These are phyloP conservation scores for Lipophrys pholis DNA, from an alignment of 2,113 vertebrate species.

Conservation along the genomic window DNA sequence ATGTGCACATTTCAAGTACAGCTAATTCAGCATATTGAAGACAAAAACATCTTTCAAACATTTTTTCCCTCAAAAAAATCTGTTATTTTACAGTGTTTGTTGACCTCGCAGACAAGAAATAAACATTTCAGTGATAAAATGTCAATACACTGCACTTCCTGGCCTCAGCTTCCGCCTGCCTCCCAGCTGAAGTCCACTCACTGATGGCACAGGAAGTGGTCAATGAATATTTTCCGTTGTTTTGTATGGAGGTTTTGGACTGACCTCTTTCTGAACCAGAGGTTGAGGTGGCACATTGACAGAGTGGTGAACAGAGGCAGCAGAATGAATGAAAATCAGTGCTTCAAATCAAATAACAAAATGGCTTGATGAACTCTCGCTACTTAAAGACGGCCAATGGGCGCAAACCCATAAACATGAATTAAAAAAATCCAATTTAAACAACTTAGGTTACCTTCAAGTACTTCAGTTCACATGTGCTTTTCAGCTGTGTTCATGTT, in stretches of 20 bases:
- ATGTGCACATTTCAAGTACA: no score
- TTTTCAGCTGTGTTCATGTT: constrained; percentile 16
- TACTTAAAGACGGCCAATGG: neutral
- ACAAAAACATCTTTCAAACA: neutral
- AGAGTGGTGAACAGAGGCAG: neutral
- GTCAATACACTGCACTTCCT: neutral
- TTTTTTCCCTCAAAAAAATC: neutral
- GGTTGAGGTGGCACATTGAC: neutral
- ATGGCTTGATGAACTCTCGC: neutral
- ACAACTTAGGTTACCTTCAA: neutral
- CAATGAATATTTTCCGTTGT: constrained; percentile 55
- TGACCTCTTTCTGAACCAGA: constrained; percentile 32
- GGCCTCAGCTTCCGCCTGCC: constrained; percentile 20
- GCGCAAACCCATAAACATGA: neutral
- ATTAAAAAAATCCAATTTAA: neutral
- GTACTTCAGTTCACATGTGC: neutral
- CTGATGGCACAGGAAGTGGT: constrained; percentile 44
- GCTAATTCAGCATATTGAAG: neutral
- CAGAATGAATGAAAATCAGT: neutral
- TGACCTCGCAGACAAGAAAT: neutral
- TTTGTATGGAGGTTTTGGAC: constrained; percentile 30
- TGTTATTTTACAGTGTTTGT: neutral
- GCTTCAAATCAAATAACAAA: neutral
- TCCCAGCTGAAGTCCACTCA: constrained; percentile 28
- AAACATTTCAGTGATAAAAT: constrained; percentile 26